phyloP scores from a whole-genome alignment of 1,140 invertebrate species.

The Zaprionus africanus region DNA sequence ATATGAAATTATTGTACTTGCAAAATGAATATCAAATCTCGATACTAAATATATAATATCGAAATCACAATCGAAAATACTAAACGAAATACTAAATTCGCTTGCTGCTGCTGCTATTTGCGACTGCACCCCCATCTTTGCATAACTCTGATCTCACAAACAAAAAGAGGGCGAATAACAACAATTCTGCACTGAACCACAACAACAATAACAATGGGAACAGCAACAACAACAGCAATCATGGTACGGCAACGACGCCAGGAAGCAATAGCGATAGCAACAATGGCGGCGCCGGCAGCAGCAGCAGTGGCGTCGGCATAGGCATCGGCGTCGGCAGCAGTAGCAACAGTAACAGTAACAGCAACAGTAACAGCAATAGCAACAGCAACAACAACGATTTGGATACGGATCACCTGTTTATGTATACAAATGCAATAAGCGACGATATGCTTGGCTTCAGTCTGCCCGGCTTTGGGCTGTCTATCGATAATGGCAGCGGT shows the following conservation, averaged over 20 bases:
- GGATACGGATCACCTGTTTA: constrained; percentile 53
- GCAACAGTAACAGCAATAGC: constrained; percentile 29
- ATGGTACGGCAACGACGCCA: constrained; percentile 13
- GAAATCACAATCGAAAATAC: constrained; percentile 18
- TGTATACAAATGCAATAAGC: constrained; percentile 38
- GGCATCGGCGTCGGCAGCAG: constrained; percentile 12
- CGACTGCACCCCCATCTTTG: constrained; percentile 17
- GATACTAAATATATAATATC: constrained; percentile 2
- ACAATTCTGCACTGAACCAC: constrained; percentile 37
- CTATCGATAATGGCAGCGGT: constrained; percentile 42
- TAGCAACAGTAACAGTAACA: constrained; percentile 1
- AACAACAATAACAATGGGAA: constrained; percentile 17
- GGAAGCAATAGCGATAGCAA: constrained; percentile 23
- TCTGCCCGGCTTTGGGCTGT: constrained; percentile 43
- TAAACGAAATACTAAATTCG: constrained; percentile 19
- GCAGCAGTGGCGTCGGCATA: constrained; percentile 9
- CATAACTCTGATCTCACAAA: constrained; percentile 8
- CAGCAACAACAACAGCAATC: constrained; percentile 26
- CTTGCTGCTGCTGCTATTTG: constrained; percentile 49
- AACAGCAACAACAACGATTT: constrained; percentile 54
- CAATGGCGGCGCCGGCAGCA: constrained; percentile 3
- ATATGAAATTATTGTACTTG: constrained; percentile 2
- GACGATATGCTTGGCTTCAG: constrained; percentile 66
- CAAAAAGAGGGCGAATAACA: constrained; percentile 56
- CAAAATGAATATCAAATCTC: not conserved